Conservation (phyloP, 2,113 vertebrate species). For the Macrotus californicus region DNA sequence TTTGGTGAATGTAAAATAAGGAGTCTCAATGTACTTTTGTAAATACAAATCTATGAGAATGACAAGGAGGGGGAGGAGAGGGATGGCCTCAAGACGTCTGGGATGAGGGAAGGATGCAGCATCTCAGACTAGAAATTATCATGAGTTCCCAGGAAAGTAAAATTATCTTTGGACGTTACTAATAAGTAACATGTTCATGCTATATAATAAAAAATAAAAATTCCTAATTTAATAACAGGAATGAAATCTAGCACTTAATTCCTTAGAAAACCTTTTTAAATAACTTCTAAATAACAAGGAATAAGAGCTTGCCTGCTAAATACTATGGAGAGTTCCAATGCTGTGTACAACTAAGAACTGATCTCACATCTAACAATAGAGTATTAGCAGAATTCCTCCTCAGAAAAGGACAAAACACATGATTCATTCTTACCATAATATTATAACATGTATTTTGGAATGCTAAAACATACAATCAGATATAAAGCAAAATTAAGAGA, state of each 20-base stretch:
- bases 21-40: background rate
- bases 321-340: background rate
- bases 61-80: background rate
- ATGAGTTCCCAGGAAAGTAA: background rate
- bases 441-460: background rate
- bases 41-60: background rate
- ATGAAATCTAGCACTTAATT: background rate
- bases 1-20: background rate
- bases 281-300: background rate
- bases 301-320: background rate
- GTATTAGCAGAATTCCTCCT: background rate
- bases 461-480: background rate
- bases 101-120: background rate
- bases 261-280: background rate
- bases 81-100: background rate
- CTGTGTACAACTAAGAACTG: background rate
- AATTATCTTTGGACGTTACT: background rate
- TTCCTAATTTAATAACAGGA: background rate
- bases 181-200: background rate
- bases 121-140: background rate
- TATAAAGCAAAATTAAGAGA: constrained; percentile 32
- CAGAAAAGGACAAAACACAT: background rate
- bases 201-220: background rate
- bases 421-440: background rate
- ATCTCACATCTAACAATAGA: background rate